Percentiles rank a stretch among this genome's conserved stretches.
phyloP scores from a whole-genome alignment of 2,113 vertebrate species.

The Ailuropoda melanoleuca region DNA sequence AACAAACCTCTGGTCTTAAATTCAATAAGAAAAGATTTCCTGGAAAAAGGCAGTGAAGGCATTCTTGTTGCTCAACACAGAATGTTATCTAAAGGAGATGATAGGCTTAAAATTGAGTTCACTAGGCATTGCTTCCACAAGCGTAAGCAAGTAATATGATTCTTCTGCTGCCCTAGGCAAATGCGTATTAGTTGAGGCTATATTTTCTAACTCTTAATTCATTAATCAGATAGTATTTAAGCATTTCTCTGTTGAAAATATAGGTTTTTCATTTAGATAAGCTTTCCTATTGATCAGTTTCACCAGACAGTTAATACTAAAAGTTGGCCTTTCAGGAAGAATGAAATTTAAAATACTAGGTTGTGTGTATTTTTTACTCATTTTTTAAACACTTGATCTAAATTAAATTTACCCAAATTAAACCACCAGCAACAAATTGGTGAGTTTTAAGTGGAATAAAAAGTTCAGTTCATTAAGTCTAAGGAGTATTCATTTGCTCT shows the following conservation, averaged over 20 bases:
- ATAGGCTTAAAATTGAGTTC: background rate
- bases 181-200: background rate
- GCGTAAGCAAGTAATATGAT: background rate
- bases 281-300: background rate
- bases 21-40: slow-evolving; percentile 28
- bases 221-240: background rate
- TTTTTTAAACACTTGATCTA: background rate
- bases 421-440: background rate
- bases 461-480: background rate
- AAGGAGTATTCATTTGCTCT: background rate
- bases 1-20: slow-evolving; percentile 29
- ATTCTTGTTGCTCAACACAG: slow-evolving; percentile 24
- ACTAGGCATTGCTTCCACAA: background rate
- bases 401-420: slow-evolving; percentile 31
- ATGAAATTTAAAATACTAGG: background rate
- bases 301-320: background rate
- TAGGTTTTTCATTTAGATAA: background rate
- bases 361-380: background rate
- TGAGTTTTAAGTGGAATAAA: background rate
- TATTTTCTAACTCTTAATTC: background rate
- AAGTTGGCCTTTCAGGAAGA: background rate
- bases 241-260: background rate
- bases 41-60: slow-evolving; percentile 9
- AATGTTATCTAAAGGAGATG: slow-evolving; percentile 52
- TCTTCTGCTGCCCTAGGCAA: background rate